Evolutionary conservation across 2,113 vertebrate species (phyloP).

Genomic region (Gavialis gangeticus): DNA sequence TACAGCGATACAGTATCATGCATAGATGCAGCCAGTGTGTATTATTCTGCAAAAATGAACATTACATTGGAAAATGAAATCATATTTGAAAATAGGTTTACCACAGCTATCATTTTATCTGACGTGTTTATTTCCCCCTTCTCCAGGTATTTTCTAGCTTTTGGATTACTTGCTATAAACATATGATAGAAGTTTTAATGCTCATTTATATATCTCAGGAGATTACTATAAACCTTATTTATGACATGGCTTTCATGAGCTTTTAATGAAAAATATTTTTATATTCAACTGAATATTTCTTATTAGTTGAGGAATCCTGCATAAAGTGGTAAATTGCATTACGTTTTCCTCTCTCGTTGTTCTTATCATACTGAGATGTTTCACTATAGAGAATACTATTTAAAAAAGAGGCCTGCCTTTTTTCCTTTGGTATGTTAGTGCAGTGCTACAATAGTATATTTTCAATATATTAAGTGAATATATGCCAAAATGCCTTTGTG

Average conservation of each 20-base stretch:
- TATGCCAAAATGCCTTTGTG: not conserved
- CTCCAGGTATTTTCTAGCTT: not conserved
- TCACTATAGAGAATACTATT: not conserved
- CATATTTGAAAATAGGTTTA: not conserved
- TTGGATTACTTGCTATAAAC: not conserved
- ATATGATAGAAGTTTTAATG: not conserved
- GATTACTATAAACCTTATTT: not conserved
- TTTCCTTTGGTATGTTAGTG: not conserved
- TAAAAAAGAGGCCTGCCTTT: not conserved
- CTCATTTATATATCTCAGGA: not conserved
- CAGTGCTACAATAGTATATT: not conserved
- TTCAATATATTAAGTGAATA: not conserved
- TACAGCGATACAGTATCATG: too few relatives aligned
- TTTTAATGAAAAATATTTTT: not conserved
- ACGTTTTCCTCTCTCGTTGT: not conserved
- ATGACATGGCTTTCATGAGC: fast-evolving
- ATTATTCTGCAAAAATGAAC: not conserved
- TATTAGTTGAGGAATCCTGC: not conserved
- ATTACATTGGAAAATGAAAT: not conserved
- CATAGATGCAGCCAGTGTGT: not conserved
- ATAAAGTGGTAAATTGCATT: not conserved
- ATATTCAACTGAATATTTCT: not conserved
- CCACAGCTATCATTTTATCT: not conserved
- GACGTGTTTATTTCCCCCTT: not conserved
- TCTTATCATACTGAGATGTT: not conserved